These are phyloP conservation scores for Rhagologus leucostigma DNA, from an alignment of 2,113 vertebrate genomes.

Conservation along the genomic window DNA sequence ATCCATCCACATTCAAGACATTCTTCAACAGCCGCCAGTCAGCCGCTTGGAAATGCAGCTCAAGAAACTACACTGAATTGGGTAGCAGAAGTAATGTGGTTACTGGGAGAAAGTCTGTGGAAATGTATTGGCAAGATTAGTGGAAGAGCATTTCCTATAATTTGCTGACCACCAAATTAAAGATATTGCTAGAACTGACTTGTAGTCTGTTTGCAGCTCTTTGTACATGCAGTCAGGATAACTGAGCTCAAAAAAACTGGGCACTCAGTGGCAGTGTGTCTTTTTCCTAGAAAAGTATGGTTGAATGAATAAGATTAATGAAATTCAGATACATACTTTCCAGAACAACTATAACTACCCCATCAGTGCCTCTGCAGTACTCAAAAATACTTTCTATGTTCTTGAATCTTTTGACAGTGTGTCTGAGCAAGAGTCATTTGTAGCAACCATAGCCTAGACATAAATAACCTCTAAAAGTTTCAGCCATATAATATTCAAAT, in stretches of 20 bases:
- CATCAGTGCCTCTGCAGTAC: neutral
- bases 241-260: neutral
- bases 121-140: constrained; percentile 2
- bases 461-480: neutral
- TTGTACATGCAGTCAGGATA: neutral
- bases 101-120: neutral
- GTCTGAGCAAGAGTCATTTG: neutral
- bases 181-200: neutral
- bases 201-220: neutral
- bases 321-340: neutral
- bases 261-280: neutral
- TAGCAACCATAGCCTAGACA: neutral
- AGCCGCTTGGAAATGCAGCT: neutral
- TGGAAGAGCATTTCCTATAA: neutral
- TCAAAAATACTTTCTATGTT: neutral
- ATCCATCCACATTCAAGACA: neutral
- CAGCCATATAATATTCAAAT: neutral
- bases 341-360: neutral
- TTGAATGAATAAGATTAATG: neutral
- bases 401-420: neutral
- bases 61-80: neutral
- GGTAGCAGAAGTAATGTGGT: neutral
- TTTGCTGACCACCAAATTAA: constrained; percentile 19
- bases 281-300: neutral
- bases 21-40: neutral